phyloP scores from a whole-genome alignment of 2,797 vertebrate genomes.

The Peromyscus attwateri region DNA sequence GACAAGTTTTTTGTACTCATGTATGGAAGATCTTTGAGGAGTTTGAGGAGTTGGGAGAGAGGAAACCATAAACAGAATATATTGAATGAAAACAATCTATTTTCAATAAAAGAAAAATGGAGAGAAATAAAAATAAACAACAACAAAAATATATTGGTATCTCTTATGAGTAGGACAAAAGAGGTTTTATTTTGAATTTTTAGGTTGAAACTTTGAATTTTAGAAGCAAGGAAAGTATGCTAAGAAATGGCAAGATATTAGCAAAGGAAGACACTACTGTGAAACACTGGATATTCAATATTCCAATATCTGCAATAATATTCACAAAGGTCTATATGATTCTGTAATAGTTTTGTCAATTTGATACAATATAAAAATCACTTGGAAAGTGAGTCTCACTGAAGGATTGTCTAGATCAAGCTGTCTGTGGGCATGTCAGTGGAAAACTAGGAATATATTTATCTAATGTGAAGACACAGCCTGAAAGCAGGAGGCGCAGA shows the following conservation, averaged over 20 bases:
- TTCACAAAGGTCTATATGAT: background rate
- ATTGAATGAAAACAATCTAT: background rate
- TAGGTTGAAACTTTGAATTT: background rate
- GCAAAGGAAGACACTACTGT: background rate
- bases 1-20: background rate
- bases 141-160: background rate
- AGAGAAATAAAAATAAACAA: background rate
- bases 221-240: constrained; percentile 7
- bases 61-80: background rate
- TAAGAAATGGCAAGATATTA: background rate
- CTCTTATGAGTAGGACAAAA: background rate
- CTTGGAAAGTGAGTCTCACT: background rate
- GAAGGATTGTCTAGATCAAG: background rate
- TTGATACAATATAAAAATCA: background rate
- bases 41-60: background rate
- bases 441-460: background rate
- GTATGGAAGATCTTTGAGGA: background rate
- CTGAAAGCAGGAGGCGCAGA: background rate
- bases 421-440: background rate
- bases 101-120: background rate
- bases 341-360: background rate
- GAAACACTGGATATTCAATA: background rate
- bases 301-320: background rate
- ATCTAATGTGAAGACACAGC: background rate
- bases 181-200: background rate